Evolutionary conservation across 2,797 vertebrate genomes (phyloP), one percentile per base, ranked within the genome.

Genomic region (Lateolabrax maculatus): DNA sequence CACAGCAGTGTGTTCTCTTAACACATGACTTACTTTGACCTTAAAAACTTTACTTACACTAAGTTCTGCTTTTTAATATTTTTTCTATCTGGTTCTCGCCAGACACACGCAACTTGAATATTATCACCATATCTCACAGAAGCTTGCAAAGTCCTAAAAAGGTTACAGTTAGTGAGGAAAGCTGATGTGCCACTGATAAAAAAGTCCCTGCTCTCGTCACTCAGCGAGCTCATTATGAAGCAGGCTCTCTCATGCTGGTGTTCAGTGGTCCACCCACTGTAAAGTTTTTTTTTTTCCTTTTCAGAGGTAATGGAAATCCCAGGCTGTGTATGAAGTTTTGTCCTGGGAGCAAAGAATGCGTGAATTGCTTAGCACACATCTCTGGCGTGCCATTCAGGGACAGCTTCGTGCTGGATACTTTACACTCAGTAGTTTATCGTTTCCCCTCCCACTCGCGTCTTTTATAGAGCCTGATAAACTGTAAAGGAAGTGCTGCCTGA

Each of bases 251-350:
- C 41, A 79, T 73, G 49, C 36, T 62, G 68, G 75, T 81, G 77
- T 80, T 77, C 81, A 82, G 71, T 12, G 36, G 63, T 86, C 69
- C 90, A 23, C 86, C 90, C 83, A 80, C 77, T 68, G 56, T 80
- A 61, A 71, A 66, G 70, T 18, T 27, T 61, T 63, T 57, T 48
- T 31, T 61, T 41, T 36, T 36, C 29, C 31, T 77, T 52, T 34
- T 60, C 55, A 29, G 71, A 46, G 66, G 64, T 88, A 87, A 90
- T 89, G 84, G 84, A 84, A 92, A 92, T 81, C 93, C 87, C 89
- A 90, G 79, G 37, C 79, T 44, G 55, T 53, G 62, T 90, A 90
- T 84, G 81, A 85, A 88, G 78, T 89, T 87, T 77, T 61, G 55
- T 67, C 64, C 37, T 8, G 52, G 62, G 69, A 88, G 83, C 84